Evolutionary conservation across 2,888 invertebrate species (phyloP), one percentile per base, ranked within the genome.

Genomic region (Drosophila neotestacea): DNA sequence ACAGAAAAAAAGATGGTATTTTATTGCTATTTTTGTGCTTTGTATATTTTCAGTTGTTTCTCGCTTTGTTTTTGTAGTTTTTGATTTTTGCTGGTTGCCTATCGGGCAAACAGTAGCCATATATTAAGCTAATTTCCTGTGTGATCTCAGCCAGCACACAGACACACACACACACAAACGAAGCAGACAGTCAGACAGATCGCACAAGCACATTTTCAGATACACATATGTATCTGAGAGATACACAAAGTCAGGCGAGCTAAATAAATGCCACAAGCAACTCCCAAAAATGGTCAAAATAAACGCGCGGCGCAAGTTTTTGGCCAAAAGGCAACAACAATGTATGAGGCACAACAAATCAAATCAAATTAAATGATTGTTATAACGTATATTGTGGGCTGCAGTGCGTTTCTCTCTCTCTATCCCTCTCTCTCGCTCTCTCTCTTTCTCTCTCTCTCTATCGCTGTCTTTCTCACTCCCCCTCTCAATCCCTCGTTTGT

Each of bases 221-320:
- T 63, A 51, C 51, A 50, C 48, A 22, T 44, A 27, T 51, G 55
- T 60, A 68, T 52, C 48, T 62, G 47, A 52, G 56, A 65, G 71
- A 75, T 63, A 75, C 55, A 67, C 52, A 47, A 44, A 65, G 62
- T 6, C 58, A 63, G 52, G 60, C 59, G 27, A 67, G 52, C 55
- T 48, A 69, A 73, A 67, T 64, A 65, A 61, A 69, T 56, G 67
- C 68, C 59, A 67, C 55, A 54, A 58, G 62, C 65, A 69, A 73
- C 73, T 67, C 68, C 85, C 85, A 81, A 87, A 85, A 83, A 85
- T 70, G 85, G 79, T 81, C 56, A 71, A 84, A 73, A 84, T 73
- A 75, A 75, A 51, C 75, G 79, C 65, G 74, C 70, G 32, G 67
- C 70, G 60, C 63, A 79, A 66, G 56, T 75, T 62, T 22, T 68